Conservation (phyloP, 2,113 vertebrate genomes). For the Nestor notabilis region DNA sequence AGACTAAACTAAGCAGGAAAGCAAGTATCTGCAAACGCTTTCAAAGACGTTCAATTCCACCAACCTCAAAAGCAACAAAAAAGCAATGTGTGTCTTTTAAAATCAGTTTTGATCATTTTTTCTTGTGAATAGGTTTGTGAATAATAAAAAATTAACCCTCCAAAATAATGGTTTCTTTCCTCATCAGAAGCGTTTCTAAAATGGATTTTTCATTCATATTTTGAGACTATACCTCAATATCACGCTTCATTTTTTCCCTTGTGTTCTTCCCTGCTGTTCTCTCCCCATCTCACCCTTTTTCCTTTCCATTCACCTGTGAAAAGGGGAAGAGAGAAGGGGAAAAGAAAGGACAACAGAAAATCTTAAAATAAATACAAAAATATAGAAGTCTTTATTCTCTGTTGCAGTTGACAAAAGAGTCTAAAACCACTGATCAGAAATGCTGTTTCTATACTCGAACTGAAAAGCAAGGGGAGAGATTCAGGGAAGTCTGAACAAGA, state of each 20-base stretch:
- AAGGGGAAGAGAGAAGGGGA: not conserved
- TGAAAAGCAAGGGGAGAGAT: not conserved
- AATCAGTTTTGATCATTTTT: accelerated
- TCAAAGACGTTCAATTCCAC: not conserved
- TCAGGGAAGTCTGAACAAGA: not conserved
- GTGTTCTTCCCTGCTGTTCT: not conserved
- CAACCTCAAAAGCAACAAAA: not conserved
- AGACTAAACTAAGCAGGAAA: not conserved
- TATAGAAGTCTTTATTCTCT: not conserved
- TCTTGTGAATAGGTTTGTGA: not conserved
- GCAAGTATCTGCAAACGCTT: not conserved
- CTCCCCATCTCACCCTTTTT: not conserved
- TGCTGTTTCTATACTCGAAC: not conserved
- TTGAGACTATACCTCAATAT: not conserved
- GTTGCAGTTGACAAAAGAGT: not conserved
- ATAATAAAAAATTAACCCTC: not conserved
- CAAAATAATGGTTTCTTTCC: not conserved
- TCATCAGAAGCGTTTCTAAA: not conserved
- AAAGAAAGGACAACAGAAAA: not conserved
- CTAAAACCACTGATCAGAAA: not conserved
- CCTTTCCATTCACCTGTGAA: not conserved
- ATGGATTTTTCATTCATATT: not conserved
- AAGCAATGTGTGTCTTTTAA: not conserved
- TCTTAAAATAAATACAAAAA: not conserved
- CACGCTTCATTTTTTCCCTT: not conserved